Evolutionary conservation across 2,797 vertebrate genomes (phyloP).

Genomic region (Sebastes ruberrimus): DNA sequence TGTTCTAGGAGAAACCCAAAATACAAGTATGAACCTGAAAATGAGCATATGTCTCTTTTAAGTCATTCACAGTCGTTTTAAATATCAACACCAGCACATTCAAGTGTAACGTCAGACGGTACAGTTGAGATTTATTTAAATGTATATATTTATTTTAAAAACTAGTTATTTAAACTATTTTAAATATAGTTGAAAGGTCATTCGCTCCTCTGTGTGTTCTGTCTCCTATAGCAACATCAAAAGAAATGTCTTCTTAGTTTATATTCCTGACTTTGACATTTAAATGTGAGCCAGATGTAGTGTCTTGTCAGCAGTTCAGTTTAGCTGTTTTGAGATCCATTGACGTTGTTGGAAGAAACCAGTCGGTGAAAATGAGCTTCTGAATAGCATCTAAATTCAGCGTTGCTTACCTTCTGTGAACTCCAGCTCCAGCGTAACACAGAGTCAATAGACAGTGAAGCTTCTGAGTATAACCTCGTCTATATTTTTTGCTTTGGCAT

Average conservation of each 20-base stretch:
- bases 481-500: slow-evolving; percentile 35
- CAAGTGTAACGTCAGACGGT: too few species aligned
- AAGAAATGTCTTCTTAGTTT: background rate
- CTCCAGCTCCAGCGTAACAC: background rate
- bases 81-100: too few species aligned
- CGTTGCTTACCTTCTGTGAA: background rate
- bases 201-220: background rate
- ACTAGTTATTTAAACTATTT: too few species aligned
- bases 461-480: slow-evolving; percentile 7
- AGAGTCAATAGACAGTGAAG: background rate
- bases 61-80: too few species aligned
- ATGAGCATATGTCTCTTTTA: too few species aligned
- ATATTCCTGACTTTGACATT: background rate
- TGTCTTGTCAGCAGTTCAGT: background rate
- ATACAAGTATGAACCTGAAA: too few species aligned
- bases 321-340: background rate
- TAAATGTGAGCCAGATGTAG: background rate
- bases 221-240: background rate
- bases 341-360: background rate
- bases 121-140: too few species aligned
- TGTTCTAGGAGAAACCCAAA: too few species aligned
- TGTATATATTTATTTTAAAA: too few species aligned
- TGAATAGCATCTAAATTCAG: background rate
- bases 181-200: background rate
- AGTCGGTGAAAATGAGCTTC: background rate